Evolutionary conservation across 2,797 vertebrate species (phyloP).

Genomic region (Aldrovandia affinis): DNA sequence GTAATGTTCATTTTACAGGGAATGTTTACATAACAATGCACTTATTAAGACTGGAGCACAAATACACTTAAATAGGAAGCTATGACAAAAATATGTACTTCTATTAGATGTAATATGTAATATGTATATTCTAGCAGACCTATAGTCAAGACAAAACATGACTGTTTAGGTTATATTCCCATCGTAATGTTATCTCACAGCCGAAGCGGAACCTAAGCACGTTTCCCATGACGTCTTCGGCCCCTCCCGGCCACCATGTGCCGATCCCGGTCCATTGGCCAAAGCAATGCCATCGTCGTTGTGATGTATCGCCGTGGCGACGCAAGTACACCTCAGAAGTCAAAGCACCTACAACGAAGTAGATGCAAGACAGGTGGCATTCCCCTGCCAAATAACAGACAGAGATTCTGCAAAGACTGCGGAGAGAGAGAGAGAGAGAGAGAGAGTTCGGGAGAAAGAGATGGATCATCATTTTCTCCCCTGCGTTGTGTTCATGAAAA

Average conservation of each 20-base stretch:
- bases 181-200: neutral
- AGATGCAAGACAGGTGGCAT: neutral
- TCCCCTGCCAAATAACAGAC: neutral
- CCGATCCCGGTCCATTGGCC: neutral
- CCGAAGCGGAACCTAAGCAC: neutral
- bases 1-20: too few relatives aligned
- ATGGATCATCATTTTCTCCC: neutral
- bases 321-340: neutral
- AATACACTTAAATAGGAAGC: too few relatives aligned
- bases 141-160: too few relatives aligned
- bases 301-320: neutral
- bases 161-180: neutral
- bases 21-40: too few relatives aligned
- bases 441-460: neutral
- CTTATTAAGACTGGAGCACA: too few relatives aligned
- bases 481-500: neutral
- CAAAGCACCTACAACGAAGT: constrained; percentile 6
- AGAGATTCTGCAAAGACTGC: neutral
- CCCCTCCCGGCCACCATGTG: too few relatives aligned
- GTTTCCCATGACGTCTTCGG: too few relatives aligned
- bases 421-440: neutral
- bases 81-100: too few relatives aligned
- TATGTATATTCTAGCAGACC: neutral
- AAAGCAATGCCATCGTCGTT: neutral
- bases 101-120: too few relatives aligned